These are phyloP conservation scores for Poliocrania exsul DNA, from an alignment of 2,797 vertebrate species.

Conservation along the genomic window DNA sequence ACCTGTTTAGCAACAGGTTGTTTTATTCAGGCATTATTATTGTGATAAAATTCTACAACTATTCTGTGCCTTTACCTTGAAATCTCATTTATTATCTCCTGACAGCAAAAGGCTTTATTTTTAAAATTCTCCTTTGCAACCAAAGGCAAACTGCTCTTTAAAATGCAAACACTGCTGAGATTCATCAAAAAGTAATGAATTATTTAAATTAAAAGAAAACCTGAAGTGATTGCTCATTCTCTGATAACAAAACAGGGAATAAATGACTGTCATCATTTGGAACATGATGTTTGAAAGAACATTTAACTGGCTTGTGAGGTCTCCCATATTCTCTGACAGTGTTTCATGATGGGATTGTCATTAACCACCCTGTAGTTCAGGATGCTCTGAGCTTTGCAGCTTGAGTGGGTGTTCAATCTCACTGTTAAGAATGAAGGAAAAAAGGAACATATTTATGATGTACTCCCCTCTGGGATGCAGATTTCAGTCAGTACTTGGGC, in stretches of 20 bases:
- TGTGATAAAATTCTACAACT: neutral
- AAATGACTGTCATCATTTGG: neutral
- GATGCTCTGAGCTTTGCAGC: neutral
- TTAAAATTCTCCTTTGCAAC: neutral
- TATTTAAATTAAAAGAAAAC: constrained; percentile 37
- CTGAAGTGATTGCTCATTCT: constrained; percentile 28
- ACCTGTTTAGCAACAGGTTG: neutral
- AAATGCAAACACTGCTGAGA: constrained; percentile 13
- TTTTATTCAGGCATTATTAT: neutral
- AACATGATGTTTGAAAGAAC: neutral
- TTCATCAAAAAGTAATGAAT: constrained; percentile 25
- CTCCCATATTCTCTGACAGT: neutral
- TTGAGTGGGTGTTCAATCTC: neutral
- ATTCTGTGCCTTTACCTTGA: neutral
- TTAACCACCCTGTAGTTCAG: neutral
- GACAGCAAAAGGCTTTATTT: neutral
- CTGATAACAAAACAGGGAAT: constrained; percentile 13
- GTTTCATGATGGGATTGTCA: neutral
- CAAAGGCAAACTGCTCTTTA: neutral
- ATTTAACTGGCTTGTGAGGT: neutral
- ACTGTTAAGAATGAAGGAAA: neutral
- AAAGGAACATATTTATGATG: neutral
- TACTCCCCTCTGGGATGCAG: neutral
- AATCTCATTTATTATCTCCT: neutral
- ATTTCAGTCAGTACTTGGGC: neutral